These are phyloP conservation scores for Eidolon dupreanum DNA, from an alignment of 2,797 vertebrate genomes.

Conservation along the genomic window DNA sequence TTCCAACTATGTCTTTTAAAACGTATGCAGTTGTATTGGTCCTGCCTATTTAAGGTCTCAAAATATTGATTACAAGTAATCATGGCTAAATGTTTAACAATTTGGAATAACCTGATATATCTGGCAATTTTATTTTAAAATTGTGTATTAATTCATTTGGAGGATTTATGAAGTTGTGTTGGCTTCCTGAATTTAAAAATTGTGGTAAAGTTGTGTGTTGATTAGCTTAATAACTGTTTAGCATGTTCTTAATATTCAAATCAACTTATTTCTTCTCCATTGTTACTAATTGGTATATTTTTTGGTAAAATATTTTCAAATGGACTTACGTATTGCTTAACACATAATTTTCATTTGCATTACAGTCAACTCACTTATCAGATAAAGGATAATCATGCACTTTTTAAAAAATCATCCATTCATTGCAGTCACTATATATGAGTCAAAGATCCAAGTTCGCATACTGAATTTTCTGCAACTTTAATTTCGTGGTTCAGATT, in stretches of 20 bases:
- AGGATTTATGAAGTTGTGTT: conserved; percentile 28
- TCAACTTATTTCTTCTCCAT: conserved; percentile 3
- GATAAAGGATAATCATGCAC: background rate
- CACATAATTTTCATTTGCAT: conserved; percentile 1
- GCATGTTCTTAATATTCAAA: conserved; percentile 19
- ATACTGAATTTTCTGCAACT: conserved; percentile 51
- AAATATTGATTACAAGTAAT: conserved; percentile 7
- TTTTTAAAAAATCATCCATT: background rate
- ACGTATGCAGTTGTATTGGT: conserved; percentile 3
- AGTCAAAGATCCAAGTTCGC: conserved; percentile 45
- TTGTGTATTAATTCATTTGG: conserved; percentile 49
- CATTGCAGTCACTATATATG: background rate
- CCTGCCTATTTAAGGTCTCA: background rate
- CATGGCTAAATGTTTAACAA: conserved; percentile 54
- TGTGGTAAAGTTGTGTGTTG: background rate
- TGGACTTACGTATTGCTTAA: conserved; percentile 34
- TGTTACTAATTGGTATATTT: conserved; percentile 37
- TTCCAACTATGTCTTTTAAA: conserved; percentile 7
- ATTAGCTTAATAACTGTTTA: conserved; percentile 29
- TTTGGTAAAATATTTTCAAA: conserved; percentile 63
- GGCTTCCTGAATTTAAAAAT: conserved; percentile 8
- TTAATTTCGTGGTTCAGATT: conserved; percentile 65
- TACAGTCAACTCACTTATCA: conserved; percentile 23
- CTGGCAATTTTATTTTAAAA: conserved; percentile 36
- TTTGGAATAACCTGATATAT: conserved; percentile 7